Conservation (phyloP, 1,140 invertebrate species). For the Pseudoatta argentina region DNA sequence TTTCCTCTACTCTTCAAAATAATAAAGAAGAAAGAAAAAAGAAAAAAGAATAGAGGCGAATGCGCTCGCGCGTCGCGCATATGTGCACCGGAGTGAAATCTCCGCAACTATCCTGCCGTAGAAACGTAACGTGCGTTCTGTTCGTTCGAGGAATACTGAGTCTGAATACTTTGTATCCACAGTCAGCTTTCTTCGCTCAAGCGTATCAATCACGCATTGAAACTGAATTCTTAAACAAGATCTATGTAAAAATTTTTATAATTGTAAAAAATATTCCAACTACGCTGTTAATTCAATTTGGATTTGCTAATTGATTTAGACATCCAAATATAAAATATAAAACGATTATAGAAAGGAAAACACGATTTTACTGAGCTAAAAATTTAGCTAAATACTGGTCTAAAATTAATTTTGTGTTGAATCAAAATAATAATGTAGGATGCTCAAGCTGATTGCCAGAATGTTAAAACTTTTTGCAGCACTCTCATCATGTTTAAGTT, state of each 20-base stretch:
- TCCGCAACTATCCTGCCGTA: constrained; percentile 36
- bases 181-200: constrained; percentile 41
- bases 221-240: not conserved
- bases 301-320: not conserved
- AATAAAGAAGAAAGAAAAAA: not conserved
- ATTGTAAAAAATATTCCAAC: not conserved
- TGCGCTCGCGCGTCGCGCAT: constrained; percentile 63
- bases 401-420: no score
- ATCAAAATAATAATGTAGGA: no score
- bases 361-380: no score
- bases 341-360: not conserved
- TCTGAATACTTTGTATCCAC: not conserved
- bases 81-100: constrained; percentile 67
- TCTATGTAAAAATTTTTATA: not conserved
- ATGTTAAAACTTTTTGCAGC: no score
- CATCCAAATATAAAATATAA: not conserved
- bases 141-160: constrained; percentile 14
- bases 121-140: constrained; percentile 1
- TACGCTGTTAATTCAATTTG: not conserved
- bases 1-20: constrained; percentile 60
- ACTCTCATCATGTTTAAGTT: no score
- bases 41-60: constrained; percentile 51
- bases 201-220: not conserved
- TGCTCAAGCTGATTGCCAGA: no score
- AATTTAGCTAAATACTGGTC: no score